Conservation (phyloP, 1,140 invertebrate genomes). For the Armadillidium nasatum region DNA sequence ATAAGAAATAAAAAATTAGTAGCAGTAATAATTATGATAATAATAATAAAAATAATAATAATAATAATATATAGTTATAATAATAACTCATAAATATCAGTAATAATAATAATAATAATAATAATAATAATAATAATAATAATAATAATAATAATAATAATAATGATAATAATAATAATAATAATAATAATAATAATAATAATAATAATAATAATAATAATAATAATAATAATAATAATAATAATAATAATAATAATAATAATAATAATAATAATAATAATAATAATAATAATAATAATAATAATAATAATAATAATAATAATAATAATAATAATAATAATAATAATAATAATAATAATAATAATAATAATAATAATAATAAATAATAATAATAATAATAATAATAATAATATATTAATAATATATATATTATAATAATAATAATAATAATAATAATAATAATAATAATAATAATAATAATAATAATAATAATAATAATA, state of each 20-base stretch:
- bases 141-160: not conserved
- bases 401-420: constrained; percentile 8
- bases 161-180: not conserved
- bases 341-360: not conserved
- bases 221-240: too few relatives aligned
- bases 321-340: not conserved
- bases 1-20: not conserved
- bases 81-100: not conserved
- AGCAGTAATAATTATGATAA: not conserved
- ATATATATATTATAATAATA: too few relatives aligned
- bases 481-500: constrained; percentile 15
- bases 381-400: not conserved
- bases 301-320: too few relatives aligned
- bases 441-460: not conserved
- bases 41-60: not conserved
- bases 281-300: not conserved
- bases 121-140: not conserved
- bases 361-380: not conserved
- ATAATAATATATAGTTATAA: not conserved
- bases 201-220: too few relatives aligned
- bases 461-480: not conserved
- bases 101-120: too few relatives aligned
- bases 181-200: not conserved
- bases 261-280: not conserved
- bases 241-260: not conserved